Evolutionary conservation across 53 echinoderm and acorn worm species (phyloP), one percentile per base, ranked within the genome.

Genomic region (Crossaster papposus): DNA sequence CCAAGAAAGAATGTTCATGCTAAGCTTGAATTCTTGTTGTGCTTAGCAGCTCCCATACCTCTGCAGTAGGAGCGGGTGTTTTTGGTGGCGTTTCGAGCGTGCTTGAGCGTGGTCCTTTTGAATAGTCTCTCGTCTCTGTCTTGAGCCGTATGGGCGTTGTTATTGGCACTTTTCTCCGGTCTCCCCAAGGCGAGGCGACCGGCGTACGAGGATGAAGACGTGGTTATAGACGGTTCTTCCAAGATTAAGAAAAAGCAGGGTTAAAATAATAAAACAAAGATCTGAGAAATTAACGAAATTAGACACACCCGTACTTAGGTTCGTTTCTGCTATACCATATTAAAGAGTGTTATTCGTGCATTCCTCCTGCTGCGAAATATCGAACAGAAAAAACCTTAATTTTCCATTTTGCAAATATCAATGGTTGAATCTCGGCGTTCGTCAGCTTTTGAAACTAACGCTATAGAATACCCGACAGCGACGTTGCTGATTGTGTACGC

Each of bases 111-210:
- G 4, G 87, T 87, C 31, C 76, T 75, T 64, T 87, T 87, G 51
- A 87, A 77, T 36, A 87, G 77, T 23, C 35, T 76, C 58, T 77
- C 76, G 77, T 87, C 87, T 72, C 87, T 75, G 14, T 63, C 58
- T 13, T 51, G 75, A 58, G 87, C 51, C 9, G 77, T 76, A 36
- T 72, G 50, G 22, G 87, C 77, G 35, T 73, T 72, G 52, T 54
- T 54, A 58, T 54, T 77, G 7, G 37, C 18, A 36, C 76, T 53
- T 9, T 23, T 28, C 36, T 55, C 87, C 1, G 52, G 11, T 3
- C 24, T 52, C 8, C 52, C 15, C 76, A 54, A n/a, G n/a, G n/a
- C 74, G 75, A 87, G 62, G 29, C 87, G 76, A 22, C 87, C 63
- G 77, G 87, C 87, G 77, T 87, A 87, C 20, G 87, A 72, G 24